phyloP scores from a whole-genome alignment of 2,888 invertebrate genomes.

The Celastrina argiolus region DNA sequence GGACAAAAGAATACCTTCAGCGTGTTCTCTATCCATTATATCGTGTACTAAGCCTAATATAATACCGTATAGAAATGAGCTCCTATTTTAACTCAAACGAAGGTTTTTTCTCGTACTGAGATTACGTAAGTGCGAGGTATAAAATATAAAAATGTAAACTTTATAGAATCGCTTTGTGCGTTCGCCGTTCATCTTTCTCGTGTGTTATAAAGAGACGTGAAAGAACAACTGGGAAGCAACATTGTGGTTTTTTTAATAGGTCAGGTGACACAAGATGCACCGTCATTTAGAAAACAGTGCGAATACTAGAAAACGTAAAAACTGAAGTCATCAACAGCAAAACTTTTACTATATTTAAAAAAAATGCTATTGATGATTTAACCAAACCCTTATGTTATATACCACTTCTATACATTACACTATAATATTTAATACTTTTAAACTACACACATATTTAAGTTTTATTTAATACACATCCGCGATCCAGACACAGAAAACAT shows the following conservation, averaged over 20 bases:
- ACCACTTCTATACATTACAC: too few species aligned
- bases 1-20: conserved; percentile 35
- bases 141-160: background rate
- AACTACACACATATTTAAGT: too few species aligned
- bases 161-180: background rate
- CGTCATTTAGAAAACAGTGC: too few species aligned
- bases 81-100: conserved; percentile 39
- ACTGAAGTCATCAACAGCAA: too few species aligned
- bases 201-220: background rate
- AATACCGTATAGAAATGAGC: conserved; percentile 37
- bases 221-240: background rate
- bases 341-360: too few species aligned
- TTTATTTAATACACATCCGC: too few species aligned
- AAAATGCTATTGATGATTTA: too few species aligned
- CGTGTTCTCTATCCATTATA: conserved; percentile 31
- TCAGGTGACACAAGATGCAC: too few species aligned
- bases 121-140: background rate
- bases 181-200: background rate
- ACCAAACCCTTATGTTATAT: too few species aligned
- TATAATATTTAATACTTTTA: too few species aligned
- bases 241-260: background rate
- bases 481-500: too few species aligned
- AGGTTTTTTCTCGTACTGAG: conserved; percentile 32
- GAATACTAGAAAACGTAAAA: too few species aligned
- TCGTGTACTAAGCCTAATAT: conserved; percentile 38